Percentiles rank a stretch among this genome's conserved stretches.
Conservation (phyloP, 2,797 vertebrate species). For the Mionectes olivaceus region DNA sequence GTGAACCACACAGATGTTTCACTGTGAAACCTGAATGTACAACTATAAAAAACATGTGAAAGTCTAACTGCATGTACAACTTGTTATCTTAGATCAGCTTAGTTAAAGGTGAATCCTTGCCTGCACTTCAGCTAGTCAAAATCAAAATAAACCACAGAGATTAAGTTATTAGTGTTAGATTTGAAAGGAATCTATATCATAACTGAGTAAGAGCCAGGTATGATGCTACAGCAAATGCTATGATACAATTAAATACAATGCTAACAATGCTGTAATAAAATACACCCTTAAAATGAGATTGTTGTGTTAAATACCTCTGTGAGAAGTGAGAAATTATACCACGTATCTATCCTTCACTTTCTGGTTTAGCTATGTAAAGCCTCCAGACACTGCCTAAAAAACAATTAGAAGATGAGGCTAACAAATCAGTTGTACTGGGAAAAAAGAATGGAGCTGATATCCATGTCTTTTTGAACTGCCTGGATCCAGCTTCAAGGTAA, state of each 20-base stretch:
- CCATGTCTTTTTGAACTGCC: neutral
- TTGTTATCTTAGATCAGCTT: neutral
- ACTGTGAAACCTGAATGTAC: neutral
- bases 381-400: neutral
- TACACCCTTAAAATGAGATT: neutral
- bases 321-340: neutral
- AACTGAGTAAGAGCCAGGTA: neutral
- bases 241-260: neutral
- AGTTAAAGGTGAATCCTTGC: neutral
- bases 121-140: neutral
- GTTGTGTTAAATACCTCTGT: neutral
- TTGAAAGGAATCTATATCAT: neutral
- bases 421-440: neutral
- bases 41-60: neutral
- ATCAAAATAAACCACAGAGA: neutral
- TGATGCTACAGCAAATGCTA: neutral
- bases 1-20: neutral
- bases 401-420: neutral
- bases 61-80: neutral
- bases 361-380: neutral
- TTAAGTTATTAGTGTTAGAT: neutral
- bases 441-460: neutral
- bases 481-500: neutral
- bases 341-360: neutral
- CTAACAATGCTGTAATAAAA: neutral